These are phyloP conservation scores for Galbula dea DNA, from an alignment of 2,113 vertebrate genomes.

Conservation along the genomic window DNA sequence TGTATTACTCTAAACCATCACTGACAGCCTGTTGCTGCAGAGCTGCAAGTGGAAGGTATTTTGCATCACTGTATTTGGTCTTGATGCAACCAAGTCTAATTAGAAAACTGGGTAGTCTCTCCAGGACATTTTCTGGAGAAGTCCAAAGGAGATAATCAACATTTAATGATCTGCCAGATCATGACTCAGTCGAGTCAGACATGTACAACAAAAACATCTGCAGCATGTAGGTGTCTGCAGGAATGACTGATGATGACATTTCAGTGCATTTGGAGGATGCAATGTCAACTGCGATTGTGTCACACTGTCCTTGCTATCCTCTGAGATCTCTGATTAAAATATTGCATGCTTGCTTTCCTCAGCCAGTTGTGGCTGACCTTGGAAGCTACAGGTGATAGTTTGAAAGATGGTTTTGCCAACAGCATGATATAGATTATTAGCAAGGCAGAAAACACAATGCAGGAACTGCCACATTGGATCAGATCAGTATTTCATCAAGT, in stretches of 20 bases:
- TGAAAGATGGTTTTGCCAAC: not conserved
- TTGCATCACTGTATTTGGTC: not conserved
- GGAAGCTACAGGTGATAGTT: accelerated
- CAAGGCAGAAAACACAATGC: not conserved
- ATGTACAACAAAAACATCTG: not conserved
- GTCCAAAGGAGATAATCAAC: too few species aligned
- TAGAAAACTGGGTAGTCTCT: not conserved
- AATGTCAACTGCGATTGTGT: accelerated
- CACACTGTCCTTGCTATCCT: not conserved
- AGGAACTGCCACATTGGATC: not conserved
- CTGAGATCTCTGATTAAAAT: not conserved
- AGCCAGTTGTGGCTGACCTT: not conserved
- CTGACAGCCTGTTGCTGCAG: not conserved
- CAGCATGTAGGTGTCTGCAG: not conserved
- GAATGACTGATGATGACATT: not conserved
- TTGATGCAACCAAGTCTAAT: not conserved
- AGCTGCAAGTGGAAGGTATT: not conserved
- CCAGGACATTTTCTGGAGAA: not conserved
- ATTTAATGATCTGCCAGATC: too few species aligned
- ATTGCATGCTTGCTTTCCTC: not conserved
- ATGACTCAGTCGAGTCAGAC: not conserved
- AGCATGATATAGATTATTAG: not conserved
- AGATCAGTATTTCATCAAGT: not conserved
- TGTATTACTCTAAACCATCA: not conserved
- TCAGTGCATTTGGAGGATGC: not conserved